Percentiles rank a stretch among this genome's conserved stretches.
These are phyloP conservation scores for Mesochorus sp. DNA, from an alignment of 2,888 invertebrate genomes.

Conservation along the genomic window DNA sequence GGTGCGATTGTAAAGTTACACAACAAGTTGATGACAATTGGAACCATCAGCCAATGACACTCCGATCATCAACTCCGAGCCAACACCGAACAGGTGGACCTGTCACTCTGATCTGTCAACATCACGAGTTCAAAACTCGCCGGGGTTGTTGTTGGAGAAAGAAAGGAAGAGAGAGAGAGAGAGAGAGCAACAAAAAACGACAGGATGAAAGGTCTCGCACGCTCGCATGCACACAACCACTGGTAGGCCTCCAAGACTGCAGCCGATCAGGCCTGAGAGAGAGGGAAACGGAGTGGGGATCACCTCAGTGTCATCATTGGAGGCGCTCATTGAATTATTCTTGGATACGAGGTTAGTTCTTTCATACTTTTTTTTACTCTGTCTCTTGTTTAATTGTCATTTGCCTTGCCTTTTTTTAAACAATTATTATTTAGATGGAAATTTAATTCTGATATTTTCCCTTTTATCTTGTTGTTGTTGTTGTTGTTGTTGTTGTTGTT, in stretches of 20 bases:
- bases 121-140: constrained; percentile 3
- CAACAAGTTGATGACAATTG: constrained; percentile 15
- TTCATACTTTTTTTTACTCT: constrained; percentile 21
- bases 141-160: not conserved
- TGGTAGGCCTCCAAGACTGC: constrained; percentile 34
- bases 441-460: too few relatives aligned
- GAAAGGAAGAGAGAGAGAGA: not conserved
- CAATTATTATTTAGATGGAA: too few relatives aligned
- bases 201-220: constrained; percentile 35
- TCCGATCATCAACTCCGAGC: constrained; percentile 63
- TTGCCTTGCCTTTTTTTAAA: too few relatives aligned
- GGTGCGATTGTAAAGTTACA: constrained; percentile 29
- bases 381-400: not conserved
- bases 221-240: constrained; percentile 17
- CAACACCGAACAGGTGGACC: constrained; percentile 19
- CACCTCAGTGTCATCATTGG: not conserved
- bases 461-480: not conserved
- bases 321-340: constrained; percentile 35
- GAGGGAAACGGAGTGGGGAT: constrained; percentile 59
- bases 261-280: constrained; percentile 45
- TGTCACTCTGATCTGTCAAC: constrained; percentile 47
- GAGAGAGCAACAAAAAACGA: not conserved
- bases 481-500: not conserved
- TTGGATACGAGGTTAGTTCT: constrained; percentile 52
- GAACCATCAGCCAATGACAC: not conserved